Evolutionary conservation across 2,113 vertebrate genomes (phyloP), one percentile per base, ranked within the genome.

Genomic region (Aplodontia rufa): DNA sequence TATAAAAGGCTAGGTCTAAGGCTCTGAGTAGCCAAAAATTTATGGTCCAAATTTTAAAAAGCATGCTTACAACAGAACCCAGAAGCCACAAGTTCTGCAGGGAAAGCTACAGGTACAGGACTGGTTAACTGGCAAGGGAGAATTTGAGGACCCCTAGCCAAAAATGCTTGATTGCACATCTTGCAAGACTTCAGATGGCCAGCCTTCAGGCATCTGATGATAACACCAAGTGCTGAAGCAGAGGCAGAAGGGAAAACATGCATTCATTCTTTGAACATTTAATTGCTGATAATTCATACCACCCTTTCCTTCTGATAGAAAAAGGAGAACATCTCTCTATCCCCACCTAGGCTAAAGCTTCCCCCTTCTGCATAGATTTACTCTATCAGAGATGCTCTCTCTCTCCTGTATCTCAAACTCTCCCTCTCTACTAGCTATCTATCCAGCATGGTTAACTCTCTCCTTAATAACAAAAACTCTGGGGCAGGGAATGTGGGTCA

Each of bases 31-130:
- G 32, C 28, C 45, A 86, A 97, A 62, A 84, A 83, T 42, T 66
- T 89, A 86, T 72, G 68, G 13, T 93, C 58, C 42, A 93, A 93
- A 95, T 79, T 90, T 90, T 58, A n/a, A 92, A 81, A 94, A 60
- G 78, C 24, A 91, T 17, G 58, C 19, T 72, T 66, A 81, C 58
- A 91, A 28, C 30, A 80, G 92, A 84, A 88, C 47, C 32, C 58
- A 76, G 51, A 37, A 87, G 37, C 37, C 60, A 71, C 11, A 58
- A 72, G 14, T 68, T 69, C 66, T 85, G 24, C n/a, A 84, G n/a
- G 47, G 37, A 83, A 37, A n/a, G 40, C 49, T 55, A 14, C 28
- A 78, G 37, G n/a, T 37, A 47, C 72, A 47, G 3, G n/a, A n/a
- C n/a, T n/a, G n/a, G n/a, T n/a, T 51, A 89, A 94, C 30, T 40